Evolutionary conservation across 2,113 vertebrate genomes (phyloP).

Genomic region (Tiliqua scincoides): DNA sequence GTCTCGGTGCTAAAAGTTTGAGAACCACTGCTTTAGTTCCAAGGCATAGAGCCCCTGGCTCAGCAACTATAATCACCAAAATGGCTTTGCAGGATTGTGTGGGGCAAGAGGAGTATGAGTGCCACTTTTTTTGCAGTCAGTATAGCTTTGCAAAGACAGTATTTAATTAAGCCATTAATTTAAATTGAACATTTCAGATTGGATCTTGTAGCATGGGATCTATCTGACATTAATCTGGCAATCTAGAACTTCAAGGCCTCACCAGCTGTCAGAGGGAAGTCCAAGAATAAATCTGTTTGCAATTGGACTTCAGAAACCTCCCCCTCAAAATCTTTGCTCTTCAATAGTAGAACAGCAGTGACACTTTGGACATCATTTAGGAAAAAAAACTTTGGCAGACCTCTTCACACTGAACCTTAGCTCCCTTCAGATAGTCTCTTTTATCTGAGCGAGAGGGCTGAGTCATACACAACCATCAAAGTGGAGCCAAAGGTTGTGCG

Average conservation of each 20-base stretch:
- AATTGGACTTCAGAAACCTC: background rate
- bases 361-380: too few relatives aligned
- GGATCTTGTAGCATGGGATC: background rate
- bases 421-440: background rate
- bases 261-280: background rate
- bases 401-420: background rate
- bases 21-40: too few relatives aligned
- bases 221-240: background rate
- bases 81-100: background rate
- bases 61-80: background rate
- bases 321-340: background rate
- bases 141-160: background rate
- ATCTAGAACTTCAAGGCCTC: background rate
- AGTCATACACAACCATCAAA: too few relatives aligned
- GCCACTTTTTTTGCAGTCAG: background rate
- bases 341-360: background rate
- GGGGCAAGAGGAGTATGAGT: background rate
- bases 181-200: background rate
- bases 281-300: background rate
- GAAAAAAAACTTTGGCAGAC: too few relatives aligned
- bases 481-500: too few relatives aligned
- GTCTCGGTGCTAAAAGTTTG: too few relatives aligned
- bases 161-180: background rate
- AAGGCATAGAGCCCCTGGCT: background rate
- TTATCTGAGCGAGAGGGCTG: background rate